Percentiles rank a stretch among this genome's conserved stretches.
Evolutionary conservation across 1,140 invertebrate species (phyloP).

Genomic region (Mycetomoellerius zeteki): DNA sequence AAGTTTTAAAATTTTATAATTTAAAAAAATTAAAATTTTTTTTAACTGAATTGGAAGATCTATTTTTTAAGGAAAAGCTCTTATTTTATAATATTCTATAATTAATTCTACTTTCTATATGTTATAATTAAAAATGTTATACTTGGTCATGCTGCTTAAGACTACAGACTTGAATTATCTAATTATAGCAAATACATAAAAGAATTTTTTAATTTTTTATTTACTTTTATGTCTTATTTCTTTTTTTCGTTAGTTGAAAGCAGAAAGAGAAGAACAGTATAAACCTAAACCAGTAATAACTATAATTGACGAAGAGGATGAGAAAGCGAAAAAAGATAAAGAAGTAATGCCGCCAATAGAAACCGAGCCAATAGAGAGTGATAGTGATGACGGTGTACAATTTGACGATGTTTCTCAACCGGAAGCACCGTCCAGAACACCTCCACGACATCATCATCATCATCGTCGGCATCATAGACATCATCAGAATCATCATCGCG

Average conservation of each 20-base stretch:
- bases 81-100: conserved; percentile 5
- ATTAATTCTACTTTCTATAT: background rate
- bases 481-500: conserved; percentile 86
- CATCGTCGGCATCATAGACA: conserved; percentile 85
- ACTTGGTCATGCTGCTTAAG: background rate
- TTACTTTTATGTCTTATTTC: background rate
- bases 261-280: conserved; percentile 94
- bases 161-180: background rate
- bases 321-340: conserved; percentile 86
- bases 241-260: conserved; percentile 87
- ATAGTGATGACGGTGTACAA: conserved; percentile 86
- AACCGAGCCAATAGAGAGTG: conserved; percentile 90
- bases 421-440: conserved; percentile 83
- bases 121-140: conserved; percentile 8
- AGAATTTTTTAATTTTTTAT: background rate
- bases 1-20: background rate
- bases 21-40: background rate
- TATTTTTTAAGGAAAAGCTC: background rate
- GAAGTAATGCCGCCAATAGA: conserved; percentile 88
- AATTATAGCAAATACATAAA: background rate
- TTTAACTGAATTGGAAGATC: too few relatives aligned
- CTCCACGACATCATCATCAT: conserved; percentile 84
- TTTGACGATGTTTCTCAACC: conserved; percentile 82
- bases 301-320: conserved; percentile 87
- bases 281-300: conserved; percentile 92